These are phyloP conservation scores for Hirudinaria manillensis DNA, from an alignment of 2,888 invertebrate species.

Conservation along the genomic window DNA sequence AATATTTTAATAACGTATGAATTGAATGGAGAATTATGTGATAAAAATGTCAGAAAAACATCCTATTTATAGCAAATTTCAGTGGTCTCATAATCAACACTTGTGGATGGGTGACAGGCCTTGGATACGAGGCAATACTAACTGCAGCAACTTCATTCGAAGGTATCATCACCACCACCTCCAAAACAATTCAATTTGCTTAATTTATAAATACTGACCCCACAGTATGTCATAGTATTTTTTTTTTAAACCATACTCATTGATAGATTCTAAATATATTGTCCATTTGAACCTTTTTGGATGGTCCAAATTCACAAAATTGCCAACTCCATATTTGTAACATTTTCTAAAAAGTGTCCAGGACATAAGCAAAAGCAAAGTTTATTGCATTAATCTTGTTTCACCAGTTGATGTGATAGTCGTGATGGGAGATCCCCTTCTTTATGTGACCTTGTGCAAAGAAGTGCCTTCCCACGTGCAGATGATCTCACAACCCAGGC, in stretches of 20 bases:
- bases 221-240: too few species aligned
- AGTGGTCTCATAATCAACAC: conserved; percentile 26
- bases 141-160: conserved; percentile 18
- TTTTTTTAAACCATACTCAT: too few species aligned
- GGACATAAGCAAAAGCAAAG: too few species aligned
- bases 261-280: too few species aligned
- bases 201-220: too few species aligned
- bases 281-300: too few species aligned
- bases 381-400: too few species aligned
- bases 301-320: too few species aligned
- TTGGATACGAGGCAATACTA: conserved; percentile 6
- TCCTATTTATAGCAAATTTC: not conserved
- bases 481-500: not conserved
- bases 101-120: conserved; percentile 22
- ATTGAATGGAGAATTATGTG: not conserved
- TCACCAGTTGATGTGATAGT: not conserved
- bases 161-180: not conserved
- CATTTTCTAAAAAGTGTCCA: too few species aligned
- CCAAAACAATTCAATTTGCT: not conserved
- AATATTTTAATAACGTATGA: too few species aligned
- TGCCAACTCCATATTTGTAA: too few species aligned
- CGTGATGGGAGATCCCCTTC: not conserved
- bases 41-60: not conserved
- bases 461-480: not conserved
- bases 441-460: not conserved